A percentile compares a stretch with the other conserved stretches of the same genome.
Conservation (phyloP, 2,888 invertebrate genomes). For the Machimus atricapillus region DNA sequence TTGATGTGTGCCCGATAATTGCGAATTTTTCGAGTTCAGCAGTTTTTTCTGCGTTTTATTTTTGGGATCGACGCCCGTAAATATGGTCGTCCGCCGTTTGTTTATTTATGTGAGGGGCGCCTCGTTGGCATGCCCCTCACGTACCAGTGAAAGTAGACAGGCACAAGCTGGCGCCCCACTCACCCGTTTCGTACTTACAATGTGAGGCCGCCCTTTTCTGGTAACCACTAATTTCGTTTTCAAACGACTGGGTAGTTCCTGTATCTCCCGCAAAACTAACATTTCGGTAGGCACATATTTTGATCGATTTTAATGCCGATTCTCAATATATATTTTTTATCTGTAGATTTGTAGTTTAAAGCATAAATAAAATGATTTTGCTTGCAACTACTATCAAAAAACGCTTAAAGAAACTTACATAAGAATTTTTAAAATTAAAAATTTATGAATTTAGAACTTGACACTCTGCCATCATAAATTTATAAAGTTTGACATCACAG, state of each 20-base stretch:
- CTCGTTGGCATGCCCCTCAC: not conserved
- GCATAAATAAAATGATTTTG: too few relatives aligned
- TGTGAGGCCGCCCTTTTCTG: not conserved
- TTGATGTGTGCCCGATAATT: not conserved
- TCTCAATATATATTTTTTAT: too few relatives aligned
- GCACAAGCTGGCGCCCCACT: not conserved
- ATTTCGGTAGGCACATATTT: not conserved
- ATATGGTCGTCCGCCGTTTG: not conserved
- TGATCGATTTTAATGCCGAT: not conserved
- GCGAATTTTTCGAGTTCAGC: not conserved
- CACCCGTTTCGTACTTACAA: not conserved
- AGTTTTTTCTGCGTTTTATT: not conserved
- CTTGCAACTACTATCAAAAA: too few relatives aligned
- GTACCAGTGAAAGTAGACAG: not conserved
- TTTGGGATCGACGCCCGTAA: not conserved
- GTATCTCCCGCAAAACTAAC: not conserved
- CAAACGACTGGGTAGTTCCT: not conserved
- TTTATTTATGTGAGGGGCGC: not conserved
- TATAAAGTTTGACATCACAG: too few relatives aligned
- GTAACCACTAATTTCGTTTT: not conserved
- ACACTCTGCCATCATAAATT: too few relatives aligned
- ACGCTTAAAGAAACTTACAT: too few relatives aligned
- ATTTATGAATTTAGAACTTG: too few relatives aligned
- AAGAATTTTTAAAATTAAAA: too few relatives aligned
- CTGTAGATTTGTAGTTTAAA: too few relatives aligned